Evolutionary conservation across 2,113 vertebrate genomes (phyloP), one percentile per base, ranked within the genome.

Genomic region (Pao palembangensis): DNA sequence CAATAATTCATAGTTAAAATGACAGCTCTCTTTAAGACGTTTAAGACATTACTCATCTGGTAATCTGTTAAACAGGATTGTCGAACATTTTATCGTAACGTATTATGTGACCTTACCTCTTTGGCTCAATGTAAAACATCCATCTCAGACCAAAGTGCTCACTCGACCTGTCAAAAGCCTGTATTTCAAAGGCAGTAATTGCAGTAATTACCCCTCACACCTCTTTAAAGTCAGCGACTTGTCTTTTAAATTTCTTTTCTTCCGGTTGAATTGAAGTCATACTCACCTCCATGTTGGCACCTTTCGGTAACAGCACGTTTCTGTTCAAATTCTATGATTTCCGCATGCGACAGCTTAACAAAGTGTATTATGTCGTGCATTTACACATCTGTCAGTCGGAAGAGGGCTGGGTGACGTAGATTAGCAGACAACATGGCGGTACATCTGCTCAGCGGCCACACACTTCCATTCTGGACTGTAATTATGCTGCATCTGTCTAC

Each of bases 401-500:
- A 25, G 64, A 12, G 34, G 34, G 61, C 25, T 80, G 11, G 34
- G 62, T 17, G 8, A 20, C 51, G 51, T 59, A 61, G 69, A 60
- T 72, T 65, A 67, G 34, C 61, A 60, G 28, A 19, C 71, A 75
- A 79, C 55, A 77, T 78, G 78, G 66, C 51, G 4, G 48, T 50
- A n/a, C 70, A 71, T 84, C 70, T 82, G 71, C 54, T 82, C 46
- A 42, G 68, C 54, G 61, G 61, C 61, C 58, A 34, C 20, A 47
- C 31, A 17, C 48, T 55, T 44, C 46, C 57, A 42, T 58, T 15
- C 55, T 63, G 23, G 55, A 16, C 55, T 42, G 20, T 78, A 56
- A 72, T 81, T 61, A 69, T 48, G 28, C 18, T 16, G 50, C 28
- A 19, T 50, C 64, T 20, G 20, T 55, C 47, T 28, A 42, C 41